Evolutionary conservation across 2,113 vertebrate species (phyloP).

Genomic region (Ophthalmolycus amberensis): DNA sequence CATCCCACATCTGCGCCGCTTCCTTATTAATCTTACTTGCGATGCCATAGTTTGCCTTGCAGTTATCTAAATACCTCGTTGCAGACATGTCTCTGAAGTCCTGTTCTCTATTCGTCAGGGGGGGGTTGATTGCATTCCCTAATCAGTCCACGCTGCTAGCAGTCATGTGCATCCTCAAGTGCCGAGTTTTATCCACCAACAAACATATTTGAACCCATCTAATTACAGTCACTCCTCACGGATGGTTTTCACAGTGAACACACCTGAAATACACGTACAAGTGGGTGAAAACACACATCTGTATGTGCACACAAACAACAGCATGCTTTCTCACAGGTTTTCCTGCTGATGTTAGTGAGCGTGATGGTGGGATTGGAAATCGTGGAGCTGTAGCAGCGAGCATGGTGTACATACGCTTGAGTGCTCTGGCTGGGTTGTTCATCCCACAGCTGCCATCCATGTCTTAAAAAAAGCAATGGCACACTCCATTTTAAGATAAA

Average conservation of each 20-base stretch:
- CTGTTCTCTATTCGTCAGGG: constrained; percentile 7
- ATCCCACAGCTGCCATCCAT: not conserved
- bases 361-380: not conserved
- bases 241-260: not conserved
- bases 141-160: constrained; percentile 18
- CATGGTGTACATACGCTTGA: not conserved
- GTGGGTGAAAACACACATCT: not conserved
- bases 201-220: not conserved
- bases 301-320: not conserved
- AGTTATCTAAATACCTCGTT: constrained; percentile 31
- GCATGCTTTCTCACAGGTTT: not conserved
- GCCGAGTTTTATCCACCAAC: constrained; percentile 7
- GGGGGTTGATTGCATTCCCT: constrained; percentile 47
- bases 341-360: not conserved
- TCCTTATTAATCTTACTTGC: constrained; percentile 32
- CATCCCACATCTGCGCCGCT: not conserved
- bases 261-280: not conserved
- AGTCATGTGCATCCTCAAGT: constrained; percentile 31
- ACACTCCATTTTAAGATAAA: not conserved
- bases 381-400: not conserved
- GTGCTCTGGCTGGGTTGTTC: not conserved
- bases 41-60: constrained; percentile 19
- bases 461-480: not conserved
- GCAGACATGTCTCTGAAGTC: constrained; percentile 22
- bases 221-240: not conserved